Evolutionary conservation across 2,113 vertebrate species (phyloP), one percentile per base, ranked within the genome.

Genomic region (Telmatochromis sp.): DNA sequence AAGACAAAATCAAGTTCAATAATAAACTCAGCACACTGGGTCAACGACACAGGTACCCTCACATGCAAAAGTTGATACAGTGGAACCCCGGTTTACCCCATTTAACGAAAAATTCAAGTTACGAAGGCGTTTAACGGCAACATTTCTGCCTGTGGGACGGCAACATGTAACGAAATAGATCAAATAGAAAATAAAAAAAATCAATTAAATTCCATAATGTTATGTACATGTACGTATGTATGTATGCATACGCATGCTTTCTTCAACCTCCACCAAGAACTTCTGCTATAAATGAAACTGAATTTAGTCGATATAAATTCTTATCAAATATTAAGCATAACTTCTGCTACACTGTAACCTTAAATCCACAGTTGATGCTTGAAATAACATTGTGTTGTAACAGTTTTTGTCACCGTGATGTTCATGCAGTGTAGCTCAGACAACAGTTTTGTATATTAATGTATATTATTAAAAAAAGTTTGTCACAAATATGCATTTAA

Each of bases 1-100:
- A 58, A 31, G 26, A 58, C 26, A 4, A 58, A 58, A 58, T 58
- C 26, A 31, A 58, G 57, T 58, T 31, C 26, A 31, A 58, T 58
- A 58, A 31, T 31, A 58, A 58, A 31, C 5, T 58, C 57, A 31
- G 14, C 5, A 17, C 26, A 58, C 26, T 58, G 7, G 55, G 26
- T 58, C 14, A 31, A 58, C 13, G 0, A 0, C 55, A 1, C 21
- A 26, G 12, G 1, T 28, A 57, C 7, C 54, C 55, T 28, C 1
- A 58, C 26, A 31, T 9, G 26, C 57, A 58, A 31, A 31, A 31
- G 57, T 17, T 31, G 14, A 10, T 57, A 57, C 12, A 28, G 54
- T 15, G 54, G 54, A 57, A 14, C 3, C 23, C 54, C 54, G 3
- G 54, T 57, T 28, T 57, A 57, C 23, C 7, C 13, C 23, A 57